phyloP scores from a whole-genome alignment of 2,888 invertebrate genomes.

The Rhaphigaster nebulosa region DNA sequence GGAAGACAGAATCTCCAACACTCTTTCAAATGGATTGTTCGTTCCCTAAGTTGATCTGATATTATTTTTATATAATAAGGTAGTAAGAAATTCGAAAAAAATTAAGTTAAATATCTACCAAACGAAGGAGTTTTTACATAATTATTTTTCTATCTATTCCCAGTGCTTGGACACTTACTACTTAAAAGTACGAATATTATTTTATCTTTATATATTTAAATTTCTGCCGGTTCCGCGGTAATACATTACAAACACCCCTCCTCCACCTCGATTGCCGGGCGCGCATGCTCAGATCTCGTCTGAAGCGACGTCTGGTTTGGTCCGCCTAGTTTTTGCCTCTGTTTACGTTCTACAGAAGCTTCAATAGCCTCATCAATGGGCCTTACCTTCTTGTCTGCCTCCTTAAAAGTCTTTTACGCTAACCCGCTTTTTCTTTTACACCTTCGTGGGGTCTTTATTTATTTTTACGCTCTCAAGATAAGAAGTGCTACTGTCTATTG shows the following conservation, averaged over 20 bases:
- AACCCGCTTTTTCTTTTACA: not conserved
- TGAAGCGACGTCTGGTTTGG: not conserved
- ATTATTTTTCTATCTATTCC: too few species aligned
- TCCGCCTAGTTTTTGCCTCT: slow-evolving; percentile 61
- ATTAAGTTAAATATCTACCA: too few species aligned
- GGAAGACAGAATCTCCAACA: too few species aligned
- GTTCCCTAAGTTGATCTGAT: too few species aligned
- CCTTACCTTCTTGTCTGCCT: slow-evolving; percentile 13
- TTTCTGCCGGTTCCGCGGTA: not conserved
- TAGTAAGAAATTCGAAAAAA: too few species aligned
- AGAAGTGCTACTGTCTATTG: not conserved
- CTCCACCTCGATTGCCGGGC: not conserved
- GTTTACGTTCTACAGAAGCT: slow-evolving; percentile 54
- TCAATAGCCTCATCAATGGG: slow-evolving; percentile 57
- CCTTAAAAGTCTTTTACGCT: slow-evolving; percentile 31
- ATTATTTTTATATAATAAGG: too few species aligned
- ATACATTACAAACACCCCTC: not conserved
- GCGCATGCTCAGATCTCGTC: slow-evolving; percentile 14
- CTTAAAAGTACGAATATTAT: not conserved
- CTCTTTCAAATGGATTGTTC: too few species aligned
- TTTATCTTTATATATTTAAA: not conserved
- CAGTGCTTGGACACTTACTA: too few species aligned
- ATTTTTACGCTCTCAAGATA: slow-evolving; percentile 10
- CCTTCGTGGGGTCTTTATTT: slow-evolving; percentile 8
- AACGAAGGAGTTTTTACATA: too few species aligned